These are phyloP conservation scores for Poeciliopsis paucimaculata DNA, from an alignment of 2,797 vertebrate genomes.

Conservation along the genomic window DNA sequence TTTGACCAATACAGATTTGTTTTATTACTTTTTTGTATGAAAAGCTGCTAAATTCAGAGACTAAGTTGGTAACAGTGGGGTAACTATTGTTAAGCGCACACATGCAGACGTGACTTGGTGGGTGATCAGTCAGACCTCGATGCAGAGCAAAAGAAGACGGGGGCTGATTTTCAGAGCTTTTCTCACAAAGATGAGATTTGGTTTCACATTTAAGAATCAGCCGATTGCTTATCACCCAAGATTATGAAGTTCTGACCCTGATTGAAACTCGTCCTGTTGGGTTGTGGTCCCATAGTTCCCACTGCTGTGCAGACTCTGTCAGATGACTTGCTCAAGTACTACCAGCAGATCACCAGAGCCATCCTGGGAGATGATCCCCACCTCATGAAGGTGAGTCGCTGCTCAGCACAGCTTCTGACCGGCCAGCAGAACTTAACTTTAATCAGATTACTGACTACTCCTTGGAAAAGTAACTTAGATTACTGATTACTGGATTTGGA, in stretches of 20 bases:
- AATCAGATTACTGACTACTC: no score
- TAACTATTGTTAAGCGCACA: no score
- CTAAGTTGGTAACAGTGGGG: no score
- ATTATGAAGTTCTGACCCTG: not conserved
- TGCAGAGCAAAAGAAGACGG: not conserved
- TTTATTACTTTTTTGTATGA: no score
- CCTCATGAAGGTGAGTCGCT: slow-evolving; percentile 88
- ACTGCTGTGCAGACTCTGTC: slow-evolving; percentile 88
- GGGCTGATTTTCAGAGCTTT: not conserved
- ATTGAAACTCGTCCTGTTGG: not conserved
- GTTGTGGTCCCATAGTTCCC: slow-evolving; percentile 80
- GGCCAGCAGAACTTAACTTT: accelerated
- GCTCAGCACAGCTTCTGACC: not conserved
- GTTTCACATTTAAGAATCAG: not conserved
- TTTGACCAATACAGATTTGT: no score
- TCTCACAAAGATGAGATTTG: not conserved
- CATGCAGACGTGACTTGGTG: no score
- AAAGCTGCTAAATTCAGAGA: no score
- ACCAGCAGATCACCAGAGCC: slow-evolving; percentile 91
- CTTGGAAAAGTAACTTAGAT: no score
- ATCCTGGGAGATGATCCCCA: slow-evolving; percentile 92
- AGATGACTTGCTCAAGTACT: slow-evolving; percentile 92
- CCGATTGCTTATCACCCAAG: not conserved
- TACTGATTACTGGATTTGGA: no score
- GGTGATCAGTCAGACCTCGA: no score